Evolutionary conservation across 1,140 invertebrate genomes (phyloP), one percentile per base, ranked within the genome.

Genomic region (Anoplophora glabripennis): DNA sequence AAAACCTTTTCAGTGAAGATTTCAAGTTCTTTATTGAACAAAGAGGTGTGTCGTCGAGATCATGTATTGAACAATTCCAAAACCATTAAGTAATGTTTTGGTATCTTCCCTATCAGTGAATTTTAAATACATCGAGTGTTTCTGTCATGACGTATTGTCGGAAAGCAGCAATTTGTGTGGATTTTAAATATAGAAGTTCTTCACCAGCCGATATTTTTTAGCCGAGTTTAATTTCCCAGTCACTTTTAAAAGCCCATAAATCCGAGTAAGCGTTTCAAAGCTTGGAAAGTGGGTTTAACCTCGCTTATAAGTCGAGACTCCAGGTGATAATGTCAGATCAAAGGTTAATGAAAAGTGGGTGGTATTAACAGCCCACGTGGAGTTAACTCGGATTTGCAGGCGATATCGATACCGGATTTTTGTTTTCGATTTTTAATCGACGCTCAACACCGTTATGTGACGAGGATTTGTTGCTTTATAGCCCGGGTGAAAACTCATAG

Each of bases 261-360:
- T 47, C 34, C 10, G 17, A 37, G 44, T 36, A 47, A 47, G 53
- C 15, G 21, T 28, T 28, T 5, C 21, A 28, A 28, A 28, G 21
- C 28, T 35, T 34, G 47, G 47, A 49, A 49, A 49, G 47, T 49
- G 47, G 47, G 47, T 35, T 49, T 34, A 49, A 34, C 47, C 34
- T 34, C 14, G 17, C 47, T 49, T 49, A 49, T 28, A n/a, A 49
- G 28, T 49, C 44, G 47, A 49, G 47, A 49, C 18, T 51, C 40
- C 38, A 61, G 62, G 62, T 64, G 62, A 61, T 64, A 64, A 64
- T 51, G 62, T 35, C 53, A 45, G 58, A 58, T 64, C 62, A 53
- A 54, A 64, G 62, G 62, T 64, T 64, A 64, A 64, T 64, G 58
- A 64, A 64, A 64, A 64, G 62, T 60, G 62, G 62, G 62, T 60